phyloP scores from a whole-genome alignment of 2,113 vertebrate genomes.

The Brevimyrus niger region DNA sequence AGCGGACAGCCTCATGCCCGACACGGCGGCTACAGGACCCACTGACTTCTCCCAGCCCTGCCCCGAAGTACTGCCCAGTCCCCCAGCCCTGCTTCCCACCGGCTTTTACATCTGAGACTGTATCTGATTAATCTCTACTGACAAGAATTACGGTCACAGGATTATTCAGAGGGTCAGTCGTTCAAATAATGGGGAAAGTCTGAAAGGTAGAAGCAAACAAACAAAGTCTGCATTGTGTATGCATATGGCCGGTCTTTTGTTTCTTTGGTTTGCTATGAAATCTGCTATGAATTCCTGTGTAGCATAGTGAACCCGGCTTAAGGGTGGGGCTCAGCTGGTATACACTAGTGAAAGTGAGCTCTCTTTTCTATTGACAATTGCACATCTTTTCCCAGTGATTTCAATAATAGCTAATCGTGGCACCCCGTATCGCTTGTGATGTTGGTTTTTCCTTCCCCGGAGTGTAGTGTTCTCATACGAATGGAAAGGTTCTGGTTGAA shows the following conservation, averaged over 20 bases:
- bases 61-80: conserved; percentile 32
- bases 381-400: neutral
- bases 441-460: neutral
- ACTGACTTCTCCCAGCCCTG: conserved; percentile 12
- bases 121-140: neutral
- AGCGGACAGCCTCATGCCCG: conserved; percentile 37
- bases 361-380: neutral
- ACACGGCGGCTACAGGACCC: neutral
- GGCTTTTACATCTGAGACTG: conserved; percentile 52
- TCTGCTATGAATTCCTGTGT: neutral
- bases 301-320: neutral
- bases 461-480: neutral
- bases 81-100: conserved; percentile 42
- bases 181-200: neutral
- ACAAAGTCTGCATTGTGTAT: neutral
- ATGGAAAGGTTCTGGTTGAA: neutral
- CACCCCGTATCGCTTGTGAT: neutral
- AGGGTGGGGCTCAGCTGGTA: neutral
- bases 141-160: neutral
- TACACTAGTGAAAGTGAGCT: neutral
- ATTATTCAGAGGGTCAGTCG: neutral
- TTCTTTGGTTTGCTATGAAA: neutral
- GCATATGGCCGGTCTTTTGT: neutral
- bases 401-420: neutral
- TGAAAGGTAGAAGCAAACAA: neutral